phyloP scores from a whole-genome alignment of 2,888 invertebrate genomes.

The Antheraea assamensis region DNA sequence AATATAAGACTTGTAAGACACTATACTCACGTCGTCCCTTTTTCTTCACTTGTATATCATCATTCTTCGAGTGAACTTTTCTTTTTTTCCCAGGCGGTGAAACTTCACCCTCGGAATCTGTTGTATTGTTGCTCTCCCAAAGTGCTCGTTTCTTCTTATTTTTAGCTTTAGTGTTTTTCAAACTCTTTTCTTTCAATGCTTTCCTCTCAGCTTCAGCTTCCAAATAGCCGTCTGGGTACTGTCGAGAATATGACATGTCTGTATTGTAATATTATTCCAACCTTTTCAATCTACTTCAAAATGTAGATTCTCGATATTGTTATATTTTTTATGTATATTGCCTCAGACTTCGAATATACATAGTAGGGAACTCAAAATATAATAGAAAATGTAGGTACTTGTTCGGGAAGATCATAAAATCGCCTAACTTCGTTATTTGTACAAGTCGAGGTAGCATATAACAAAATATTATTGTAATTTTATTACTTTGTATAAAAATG shows the following conservation, averaged over 20 bases:
- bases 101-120: constrained; percentile 45
- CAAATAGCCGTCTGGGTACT: constrained; percentile 50
- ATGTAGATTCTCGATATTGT: too few species aligned
- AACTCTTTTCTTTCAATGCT: constrained; percentile 53
- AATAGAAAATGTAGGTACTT: too few species aligned
- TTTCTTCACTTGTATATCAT: constrained; percentile 24
- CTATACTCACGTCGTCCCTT: constrained; percentile 34
- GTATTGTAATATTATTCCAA: neutral
- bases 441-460: too few species aligned
- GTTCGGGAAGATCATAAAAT: too few species aligned
- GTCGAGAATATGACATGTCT: neutral
- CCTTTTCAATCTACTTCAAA: too few species aligned
- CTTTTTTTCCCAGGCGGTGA: constrained; percentile 50
- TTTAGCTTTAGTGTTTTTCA: constrained; percentile 38
- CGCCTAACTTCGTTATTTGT: too few species aligned
- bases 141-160: constrained; percentile 54
- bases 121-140: constrained; percentile 51
- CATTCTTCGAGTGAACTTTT: constrained; percentile 29
- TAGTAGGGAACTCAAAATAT: too few species aligned
- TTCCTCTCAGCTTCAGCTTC: constrained; percentile 83
- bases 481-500: too few species aligned
- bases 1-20: constrained; percentile 8
- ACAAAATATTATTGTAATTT: too few species aligned
- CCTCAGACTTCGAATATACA: too few species aligned
- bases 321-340: too few species aligned